Evolutionary conservation across 2,113 vertebrate genomes (phyloP).

Genomic region (Mustelus asterias): DNA sequence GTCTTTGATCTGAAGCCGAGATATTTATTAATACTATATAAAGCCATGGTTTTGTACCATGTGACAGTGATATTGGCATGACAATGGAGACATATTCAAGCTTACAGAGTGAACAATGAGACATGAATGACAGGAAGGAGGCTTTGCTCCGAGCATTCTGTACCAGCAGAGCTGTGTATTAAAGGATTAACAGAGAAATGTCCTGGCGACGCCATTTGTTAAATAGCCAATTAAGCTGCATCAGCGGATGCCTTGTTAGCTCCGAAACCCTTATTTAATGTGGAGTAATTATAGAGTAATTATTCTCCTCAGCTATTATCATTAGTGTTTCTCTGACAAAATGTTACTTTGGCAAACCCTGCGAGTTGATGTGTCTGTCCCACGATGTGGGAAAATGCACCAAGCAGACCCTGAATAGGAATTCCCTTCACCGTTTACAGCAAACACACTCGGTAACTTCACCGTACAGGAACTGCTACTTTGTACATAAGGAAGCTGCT

Average conservation of each 20-base stretch:
- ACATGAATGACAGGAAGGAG: background rate
- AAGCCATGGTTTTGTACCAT: background rate
- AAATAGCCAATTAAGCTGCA: constrained; percentile 30
- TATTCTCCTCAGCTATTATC: constrained; percentile 34
- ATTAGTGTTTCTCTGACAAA: background rate
- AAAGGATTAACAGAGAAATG: constrained; percentile 23
- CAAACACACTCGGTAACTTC: background rate
- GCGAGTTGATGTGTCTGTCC: background rate
- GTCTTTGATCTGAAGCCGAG: background rate
- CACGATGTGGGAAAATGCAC: constrained; percentile 26
- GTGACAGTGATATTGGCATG: background rate
- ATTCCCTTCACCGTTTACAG: background rate
- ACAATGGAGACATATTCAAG: background rate
- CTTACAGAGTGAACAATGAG: background rate
- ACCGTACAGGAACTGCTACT: background rate
- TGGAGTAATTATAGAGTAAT: constrained; percentile 34
- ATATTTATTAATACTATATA: background rate
- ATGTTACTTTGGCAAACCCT: constrained; percentile 14
- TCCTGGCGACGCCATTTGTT: constrained; percentile 20
- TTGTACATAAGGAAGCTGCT: background rate
- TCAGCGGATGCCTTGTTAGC: constrained; percentile 20
- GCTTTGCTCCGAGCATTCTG: background rate
- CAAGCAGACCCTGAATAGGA: background rate
- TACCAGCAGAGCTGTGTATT: constrained; percentile 21
- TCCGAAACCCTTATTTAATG: constrained; percentile 29